Percentiles rank a stretch among this genome's conserved stretches.
Evolutionary conservation across 2,113 vertebrate species (phyloP).

Genomic region (Psettodes erumei): DNA sequence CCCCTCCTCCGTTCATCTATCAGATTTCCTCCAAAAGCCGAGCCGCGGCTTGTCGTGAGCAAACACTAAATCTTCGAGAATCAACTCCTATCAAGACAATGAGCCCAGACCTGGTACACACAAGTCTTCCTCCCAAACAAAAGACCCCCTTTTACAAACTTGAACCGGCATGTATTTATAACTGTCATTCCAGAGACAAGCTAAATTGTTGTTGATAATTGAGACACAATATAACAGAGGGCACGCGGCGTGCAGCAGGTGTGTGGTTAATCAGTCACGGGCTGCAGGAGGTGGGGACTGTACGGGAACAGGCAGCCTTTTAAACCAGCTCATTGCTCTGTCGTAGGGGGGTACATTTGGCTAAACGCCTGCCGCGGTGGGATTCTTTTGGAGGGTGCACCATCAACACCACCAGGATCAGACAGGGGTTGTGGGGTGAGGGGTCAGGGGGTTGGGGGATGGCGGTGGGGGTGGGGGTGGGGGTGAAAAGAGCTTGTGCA

Average conservation of each 20-base stretch:
- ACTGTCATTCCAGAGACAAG: constrained; percentile 69
- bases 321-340: constrained; percentile 46
- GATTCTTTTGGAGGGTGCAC: constrained; percentile 70
- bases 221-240: constrained; percentile 75
- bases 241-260: constrained; percentile 79
- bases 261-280: constrained; percentile 80
- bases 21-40: constrained; percentile 46
- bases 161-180: constrained; percentile 73
- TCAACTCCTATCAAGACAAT: constrained; percentile 53
- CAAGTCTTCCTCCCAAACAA: constrained; percentile 50
- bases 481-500: constrained; percentile 64
- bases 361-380: constrained; percentile 41
- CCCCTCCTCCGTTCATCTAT: constrained; percentile 54
- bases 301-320: constrained; percentile 51
- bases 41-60: constrained; percentile 38
- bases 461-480: constrained; percentile 60
- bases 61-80: constrained; percentile 53
- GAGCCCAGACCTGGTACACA: constrained; percentile 55
- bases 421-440: constrained; percentile 47
- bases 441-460: constrained; percentile 68
- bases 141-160: constrained; percentile 62
- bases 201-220: constrained; percentile 79
- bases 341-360: not conserved
- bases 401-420: constrained; percentile 49
- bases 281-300: constrained; percentile 35